Conservation (phyloP, 2,113 vertebrate species). For the Ardeotis arabs region DNA sequence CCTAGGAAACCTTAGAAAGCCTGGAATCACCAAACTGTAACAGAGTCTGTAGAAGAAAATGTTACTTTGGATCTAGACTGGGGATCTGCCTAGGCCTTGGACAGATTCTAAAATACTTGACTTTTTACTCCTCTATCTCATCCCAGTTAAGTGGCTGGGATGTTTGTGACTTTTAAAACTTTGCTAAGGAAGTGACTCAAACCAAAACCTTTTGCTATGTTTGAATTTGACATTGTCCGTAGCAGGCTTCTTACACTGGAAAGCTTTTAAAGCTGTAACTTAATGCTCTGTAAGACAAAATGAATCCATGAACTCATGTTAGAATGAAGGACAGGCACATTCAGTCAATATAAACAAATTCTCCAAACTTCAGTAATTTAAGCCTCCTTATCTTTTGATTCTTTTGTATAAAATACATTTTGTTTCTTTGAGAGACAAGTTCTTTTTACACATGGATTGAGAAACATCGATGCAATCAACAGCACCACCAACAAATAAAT, state of each 20-base stretch:
- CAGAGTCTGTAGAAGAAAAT: background rate
- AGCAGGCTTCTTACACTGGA: background rate
- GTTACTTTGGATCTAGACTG: background rate
- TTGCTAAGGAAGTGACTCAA: background rate
- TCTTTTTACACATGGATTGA: background rate
- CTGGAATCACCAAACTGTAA: background rate
- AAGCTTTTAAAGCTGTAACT: slow-evolving; percentile 14
- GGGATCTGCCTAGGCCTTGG: background rate
- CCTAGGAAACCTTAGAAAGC: background rate
- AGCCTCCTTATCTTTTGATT: background rate
- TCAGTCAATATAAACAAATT: background rate
- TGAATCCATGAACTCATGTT: background rate
- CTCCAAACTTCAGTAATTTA: background rate
- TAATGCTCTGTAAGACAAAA: background rate
- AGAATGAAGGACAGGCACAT: background rate
- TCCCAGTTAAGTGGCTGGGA: background rate
- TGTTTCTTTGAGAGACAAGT: background rate
- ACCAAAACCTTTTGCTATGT: background rate
- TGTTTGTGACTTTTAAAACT: background rate
- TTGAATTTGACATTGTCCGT: background rate
- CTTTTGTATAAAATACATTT: background rate
- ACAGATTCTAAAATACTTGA: background rate
- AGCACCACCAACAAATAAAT: background rate
- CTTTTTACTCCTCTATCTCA: background rate
- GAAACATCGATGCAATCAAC: background rate